Conservation (phyloP, 2,888 invertebrate species). For the Yponomeuta evonymella region DNA sequence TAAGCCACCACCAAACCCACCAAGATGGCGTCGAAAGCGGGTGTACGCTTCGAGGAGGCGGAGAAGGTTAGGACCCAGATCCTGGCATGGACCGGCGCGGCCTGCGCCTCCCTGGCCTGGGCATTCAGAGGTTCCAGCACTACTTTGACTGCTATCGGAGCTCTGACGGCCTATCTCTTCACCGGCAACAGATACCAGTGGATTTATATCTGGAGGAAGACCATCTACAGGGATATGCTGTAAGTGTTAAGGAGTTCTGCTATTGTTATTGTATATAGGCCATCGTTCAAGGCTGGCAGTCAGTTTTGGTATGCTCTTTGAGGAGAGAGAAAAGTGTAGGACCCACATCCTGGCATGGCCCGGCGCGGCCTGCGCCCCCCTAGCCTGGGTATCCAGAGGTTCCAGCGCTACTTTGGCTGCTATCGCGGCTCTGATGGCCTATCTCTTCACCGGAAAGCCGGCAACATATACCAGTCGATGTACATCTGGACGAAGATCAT, state of each 20-base stretch:
- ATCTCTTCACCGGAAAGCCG: conserved; percentile 46
- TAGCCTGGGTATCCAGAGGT: conserved; percentile 44
- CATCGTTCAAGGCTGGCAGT: too few relatives aligned
- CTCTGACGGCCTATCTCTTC: conserved; percentile 49
- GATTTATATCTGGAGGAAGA: conserved; percentile 66
- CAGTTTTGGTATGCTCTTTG: conserved; percentile 49
- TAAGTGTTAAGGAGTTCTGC: conserved; percentile 36
- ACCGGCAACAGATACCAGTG: conserved; percentile 68
- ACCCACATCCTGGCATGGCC: conserved; percentile 42
- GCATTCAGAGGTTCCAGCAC: conserved; percentile 38
- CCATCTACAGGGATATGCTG: conserved; percentile 55
- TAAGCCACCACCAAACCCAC: conserved; percentile 35
- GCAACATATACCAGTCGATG: conserved; percentile 66
- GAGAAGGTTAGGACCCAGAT: conserved; percentile 47
- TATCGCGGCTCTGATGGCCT: conserved; percentile 42
- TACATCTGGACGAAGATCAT: conserved; percentile 65
- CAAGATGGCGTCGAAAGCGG: conserved; percentile 63
- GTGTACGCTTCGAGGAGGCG: conserved; percentile 63
- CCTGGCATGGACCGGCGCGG: conserved; percentile 38
- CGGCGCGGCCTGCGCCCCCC: conserved; percentile 32
- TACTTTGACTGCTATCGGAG: conserved; percentile 36
- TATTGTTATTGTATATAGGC: too few relatives aligned
- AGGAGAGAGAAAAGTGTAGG: conserved; percentile 56
- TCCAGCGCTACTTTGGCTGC: conserved; percentile 37
- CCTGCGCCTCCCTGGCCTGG: conserved; percentile 42